These are phyloP conservation scores for Branchinecta lynchi DNA, from an alignment of 1,140 invertebrate species.

Conservation along the genomic window DNA sequence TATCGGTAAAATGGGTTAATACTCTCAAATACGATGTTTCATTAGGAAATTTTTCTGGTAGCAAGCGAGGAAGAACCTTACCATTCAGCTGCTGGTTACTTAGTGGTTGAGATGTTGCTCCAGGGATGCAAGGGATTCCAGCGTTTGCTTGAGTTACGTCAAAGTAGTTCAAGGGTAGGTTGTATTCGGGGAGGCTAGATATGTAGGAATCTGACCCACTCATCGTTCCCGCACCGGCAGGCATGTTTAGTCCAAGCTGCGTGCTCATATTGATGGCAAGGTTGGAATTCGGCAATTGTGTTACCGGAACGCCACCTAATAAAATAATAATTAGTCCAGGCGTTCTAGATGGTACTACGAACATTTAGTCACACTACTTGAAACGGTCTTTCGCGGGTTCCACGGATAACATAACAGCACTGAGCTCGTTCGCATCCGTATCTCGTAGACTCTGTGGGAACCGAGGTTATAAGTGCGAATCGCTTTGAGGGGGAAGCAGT, in stretches of 20 bases:
- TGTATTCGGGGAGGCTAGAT: neutral
- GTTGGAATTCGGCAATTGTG: neutral
- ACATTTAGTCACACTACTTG: no score
- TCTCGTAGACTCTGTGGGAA: no score
- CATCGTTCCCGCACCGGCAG: neutral
- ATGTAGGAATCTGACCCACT: neutral
- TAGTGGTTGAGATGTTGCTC: conserved; percentile 17
- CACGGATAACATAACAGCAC: no score
- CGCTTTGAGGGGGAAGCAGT: no score
- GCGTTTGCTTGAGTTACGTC: neutral
- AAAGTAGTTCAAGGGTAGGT: neutral
- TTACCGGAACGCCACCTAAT: neutral
- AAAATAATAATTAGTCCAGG: no score
- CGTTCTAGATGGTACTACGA: no score
- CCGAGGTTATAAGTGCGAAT: no score
- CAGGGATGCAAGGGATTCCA: neutral
- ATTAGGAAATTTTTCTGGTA: no score
- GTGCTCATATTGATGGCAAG: neutral
- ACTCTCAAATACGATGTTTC: no score
- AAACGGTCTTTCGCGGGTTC: no score
- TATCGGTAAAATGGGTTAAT: no score
- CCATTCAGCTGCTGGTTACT: conserved; percentile 17
- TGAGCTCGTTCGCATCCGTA: no score
- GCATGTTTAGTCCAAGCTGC: neutral
- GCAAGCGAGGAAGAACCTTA: neutral